A percentile compares a stretch with the other conserved stretches of the same genome.
Conservation (phyloP, 2,797 vertebrate genomes). For the Myripristis jacobus region DNA sequence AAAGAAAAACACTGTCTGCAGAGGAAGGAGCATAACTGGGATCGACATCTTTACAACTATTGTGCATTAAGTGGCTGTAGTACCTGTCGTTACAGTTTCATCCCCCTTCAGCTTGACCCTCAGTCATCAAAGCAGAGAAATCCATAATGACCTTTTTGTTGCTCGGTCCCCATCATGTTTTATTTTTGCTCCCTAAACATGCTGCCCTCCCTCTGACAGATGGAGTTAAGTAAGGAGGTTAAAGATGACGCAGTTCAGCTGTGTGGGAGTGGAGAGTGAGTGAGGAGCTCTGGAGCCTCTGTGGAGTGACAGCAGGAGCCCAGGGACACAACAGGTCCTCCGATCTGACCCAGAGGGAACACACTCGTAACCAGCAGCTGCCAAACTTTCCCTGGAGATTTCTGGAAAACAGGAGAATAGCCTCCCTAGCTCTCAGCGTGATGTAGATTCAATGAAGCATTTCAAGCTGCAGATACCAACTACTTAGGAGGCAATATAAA, state of each 20-base stretch:
- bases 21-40: conserved; percentile 23
- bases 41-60: conserved; percentile 44
- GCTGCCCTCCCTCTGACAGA: conserved; percentile 74
- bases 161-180: conserved; percentile 72
- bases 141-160: conserved; percentile 56
- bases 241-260: conserved; percentile 81
- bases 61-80: background rate
- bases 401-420: conserved; percentile 16
- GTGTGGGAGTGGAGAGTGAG: conserved; percentile 74
- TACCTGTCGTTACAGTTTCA: conserved; percentile 60
- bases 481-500: too few relatives aligned
- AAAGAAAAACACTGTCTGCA: background rate
- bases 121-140: conserved; percentile 34
- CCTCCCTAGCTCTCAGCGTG: too few relatives aligned
- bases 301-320: conserved; percentile 53
- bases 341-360: conserved; percentile 56
- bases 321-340: conserved; percentile 63
- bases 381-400: conserved; percentile 31
- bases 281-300: conserved; percentile 66
- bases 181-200: conserved; percentile 72
- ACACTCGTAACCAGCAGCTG: conserved; percentile 47
- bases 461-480: too few relatives aligned
- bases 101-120: conserved; percentile 32
- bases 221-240: conserved; percentile 75
- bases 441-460: too few relatives aligned